Base-by-base conservation (phyloP, 2,888 invertebrate genomes). In the Heliothis peltigera region DNA sequence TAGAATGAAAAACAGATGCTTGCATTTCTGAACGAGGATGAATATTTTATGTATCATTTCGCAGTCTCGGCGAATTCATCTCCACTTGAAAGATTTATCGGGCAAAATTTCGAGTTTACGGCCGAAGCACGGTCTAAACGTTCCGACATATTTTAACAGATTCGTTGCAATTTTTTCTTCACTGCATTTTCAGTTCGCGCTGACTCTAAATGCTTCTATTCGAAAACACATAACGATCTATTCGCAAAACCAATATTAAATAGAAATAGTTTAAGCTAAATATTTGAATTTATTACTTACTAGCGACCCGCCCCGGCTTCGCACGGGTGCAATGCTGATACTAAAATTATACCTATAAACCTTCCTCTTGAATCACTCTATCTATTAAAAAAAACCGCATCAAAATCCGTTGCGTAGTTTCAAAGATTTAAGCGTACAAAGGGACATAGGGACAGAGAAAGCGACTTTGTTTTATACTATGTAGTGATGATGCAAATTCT, bases 31-130 rank as follows among this genome's bases (percentile, higher is more conserved):
- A 90, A 89, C 79, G 85, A 75, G 62, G 65, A 89, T 93, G 91
- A 94, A 94, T 94, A 93, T 92, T 93, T 93, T 88, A 94, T 90
- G 88, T 92, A 93, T 91, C 92, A 93, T 92, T 91, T 92, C 91
- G 89, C 86, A 91, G 91, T 89, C 87, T 73, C 86, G 83, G 86
- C 81, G 84, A 90, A 93, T 94, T 92, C 92, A 92, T 92, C 90
- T 91, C 85, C 87, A 88, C 89, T 90, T 87, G 91, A 92, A 92
- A 92, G 93, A 94, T 94, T 93, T 94, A 88, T 89, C 91, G 87
- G 84, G 80, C 80, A 83, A 91, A 92, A 92, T 92, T 88, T 92
- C 82, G 87, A 89, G 90, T 90, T 89, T 90, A 91, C 89, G 81
- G 85, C 80, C 74, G 79, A 77, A 81, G 75, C 77, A 84, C 88